Evolutionary conservation across 1,140 invertebrate genomes (phyloP).

Genomic region (Gonatopus flavifemur): DNA sequence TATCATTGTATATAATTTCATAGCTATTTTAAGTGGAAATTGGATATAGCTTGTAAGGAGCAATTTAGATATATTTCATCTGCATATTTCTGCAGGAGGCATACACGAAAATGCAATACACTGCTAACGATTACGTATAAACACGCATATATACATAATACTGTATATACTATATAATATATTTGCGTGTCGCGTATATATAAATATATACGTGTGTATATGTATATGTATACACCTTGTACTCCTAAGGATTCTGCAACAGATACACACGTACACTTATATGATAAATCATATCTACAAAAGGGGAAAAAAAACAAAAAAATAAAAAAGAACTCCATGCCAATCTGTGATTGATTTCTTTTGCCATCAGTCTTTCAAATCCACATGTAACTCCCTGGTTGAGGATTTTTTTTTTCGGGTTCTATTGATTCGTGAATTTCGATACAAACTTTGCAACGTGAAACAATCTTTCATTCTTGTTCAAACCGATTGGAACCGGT

Average conservation of each 20-base stretch:
- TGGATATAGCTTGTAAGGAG: slow-evolving; percentile 7
- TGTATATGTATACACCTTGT: slow-evolving; percentile 17
- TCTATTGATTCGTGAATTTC: too few species aligned
- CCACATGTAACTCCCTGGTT: too few species aligned
- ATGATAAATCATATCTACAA: slow-evolving; percentile 43
- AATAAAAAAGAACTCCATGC: slow-evolving; percentile 39
- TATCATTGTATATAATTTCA: slow-evolving; percentile 36
- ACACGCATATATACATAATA: slow-evolving; percentile 17
- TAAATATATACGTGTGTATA: slow-evolving; percentile 18
- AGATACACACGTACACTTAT: slow-evolving; percentile 31
- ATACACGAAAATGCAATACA: slow-evolving; percentile 11
- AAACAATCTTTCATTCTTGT: too few species aligned
- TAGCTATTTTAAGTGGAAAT: slow-evolving; percentile 22
- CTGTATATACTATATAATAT: slow-evolving; percentile 1
- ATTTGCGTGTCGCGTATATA: slow-evolving; percentile 11
- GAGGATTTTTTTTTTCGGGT: too few species aligned
- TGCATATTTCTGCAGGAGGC: slow-evolving; percentile 5
- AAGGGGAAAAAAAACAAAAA: slow-evolving; percentile 29
- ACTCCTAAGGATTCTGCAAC: slow-evolving; percentile 29
- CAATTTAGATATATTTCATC: slow-evolving; percentile 10
- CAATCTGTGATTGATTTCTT: slow-evolving; percentile 18
- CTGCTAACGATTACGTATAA: slow-evolving; percentile 14
- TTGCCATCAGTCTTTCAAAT: too few species aligned
- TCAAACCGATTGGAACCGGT: too few species aligned
- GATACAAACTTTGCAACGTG: too few species aligned